These are phyloP conservation scores for Smithornis capensis DNA, from an alignment of 2,113 vertebrate species.

Conservation along the genomic window DNA sequence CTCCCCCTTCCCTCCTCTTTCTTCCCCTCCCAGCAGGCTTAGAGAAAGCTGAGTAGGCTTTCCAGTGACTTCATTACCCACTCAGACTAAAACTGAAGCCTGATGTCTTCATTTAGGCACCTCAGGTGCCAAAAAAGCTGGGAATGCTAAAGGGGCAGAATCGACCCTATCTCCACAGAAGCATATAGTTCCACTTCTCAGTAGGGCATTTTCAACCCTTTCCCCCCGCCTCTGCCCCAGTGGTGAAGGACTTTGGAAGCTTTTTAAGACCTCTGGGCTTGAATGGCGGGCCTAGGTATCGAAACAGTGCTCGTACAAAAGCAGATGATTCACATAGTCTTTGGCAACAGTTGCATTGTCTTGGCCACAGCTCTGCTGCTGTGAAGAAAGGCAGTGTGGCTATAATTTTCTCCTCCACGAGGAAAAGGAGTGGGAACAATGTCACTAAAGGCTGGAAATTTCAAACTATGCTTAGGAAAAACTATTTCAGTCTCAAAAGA, in stretches of 20 bases:
- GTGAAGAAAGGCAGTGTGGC: neutral
- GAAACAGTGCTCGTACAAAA: neutral
- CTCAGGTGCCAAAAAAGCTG: neutral
- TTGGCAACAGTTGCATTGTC: neutral
- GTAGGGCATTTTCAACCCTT: neutral
- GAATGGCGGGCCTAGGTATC: neutral
- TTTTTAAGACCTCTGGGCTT: neutral
- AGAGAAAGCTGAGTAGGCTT: slow-evolving; percentile 5
- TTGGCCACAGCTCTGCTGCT: neutral
- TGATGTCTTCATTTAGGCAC: neutral
- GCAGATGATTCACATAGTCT: neutral
- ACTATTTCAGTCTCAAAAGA: neutral
- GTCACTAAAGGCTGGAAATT: neutral
- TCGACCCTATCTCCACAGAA: neutral
- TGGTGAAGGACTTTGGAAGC: neutral
- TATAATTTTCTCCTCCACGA: neutral
- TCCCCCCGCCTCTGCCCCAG: neutral
- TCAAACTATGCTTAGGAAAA: neutral
- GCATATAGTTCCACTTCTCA: neutral
- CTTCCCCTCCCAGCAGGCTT: neutral
- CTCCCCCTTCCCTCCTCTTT: neutral
- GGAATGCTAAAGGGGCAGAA: neutral
- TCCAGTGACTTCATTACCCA: neutral
- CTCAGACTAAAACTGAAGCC: slow-evolving; percentile 1
- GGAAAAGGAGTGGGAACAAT: neutral